Evolutionary conservation across 2,888 invertebrate genomes (phyloP), one percentile per base, ranked within the genome.

Genomic region (Orthonychiurus folsomi): DNA sequence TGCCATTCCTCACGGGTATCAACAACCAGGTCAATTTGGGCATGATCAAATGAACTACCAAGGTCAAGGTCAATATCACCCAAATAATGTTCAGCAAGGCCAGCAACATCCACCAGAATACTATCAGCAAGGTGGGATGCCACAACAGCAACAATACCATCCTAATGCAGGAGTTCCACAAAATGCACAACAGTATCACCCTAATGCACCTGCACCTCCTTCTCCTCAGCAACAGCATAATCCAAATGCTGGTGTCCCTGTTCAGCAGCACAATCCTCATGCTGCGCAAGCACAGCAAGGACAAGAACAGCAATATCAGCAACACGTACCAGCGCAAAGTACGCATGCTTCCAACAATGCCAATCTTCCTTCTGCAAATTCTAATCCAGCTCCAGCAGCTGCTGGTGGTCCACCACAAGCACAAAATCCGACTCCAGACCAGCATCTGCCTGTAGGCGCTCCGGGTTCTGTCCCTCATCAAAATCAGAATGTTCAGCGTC

Each of bases 181-280:
- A 56, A 75, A 75, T 60, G 70, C 72, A 3, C 71, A 74, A 53
- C 73, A 70, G 37, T 67, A 70, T n/a, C 74, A 75, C n/a, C 57
- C 25, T 12, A 23, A 20, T n/a, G 18, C 50, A 55, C 50, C 24
- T 27, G 20, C 20, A 23, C 61, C 60, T 21, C 60, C 56, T 12
- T 57, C 50, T 12, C 65, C 61, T 24, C 63, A 63, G 37, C 63
- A 59, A 58, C 54, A 61, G 53, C 63, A 64, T n/a, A 57, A 63
- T 18, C 63, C 60, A 15, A 55, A 25, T 24, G 18, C 54, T 23
- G 48, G 23, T 18, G 47, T 27, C 2, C 66, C 60, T 2, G 9
- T 18, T 57, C 60, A 54, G 18, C 27, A 20, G 61, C 23, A 54
- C 60, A 23, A 58, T 47, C 54, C 37, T 37, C 37, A 5, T 37